Percentiles rank a stretch among this genome's conserved stretches.
phyloP scores from a whole-genome alignment of 1,140 invertebrate genomes.

The Ectropis grisescens region DNA sequence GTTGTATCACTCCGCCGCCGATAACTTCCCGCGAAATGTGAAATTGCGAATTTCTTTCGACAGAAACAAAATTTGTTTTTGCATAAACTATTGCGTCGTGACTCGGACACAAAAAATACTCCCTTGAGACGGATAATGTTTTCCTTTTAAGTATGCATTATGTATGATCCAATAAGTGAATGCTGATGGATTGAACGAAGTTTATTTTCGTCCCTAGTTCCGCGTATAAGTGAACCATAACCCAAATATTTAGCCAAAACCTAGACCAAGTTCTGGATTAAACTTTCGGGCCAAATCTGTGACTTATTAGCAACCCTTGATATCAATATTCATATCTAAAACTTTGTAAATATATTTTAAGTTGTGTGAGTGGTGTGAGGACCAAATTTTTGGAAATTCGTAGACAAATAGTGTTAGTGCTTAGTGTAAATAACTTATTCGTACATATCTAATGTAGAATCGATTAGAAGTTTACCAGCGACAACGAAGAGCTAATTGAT shows the following conservation, averaged over 20 bases:
- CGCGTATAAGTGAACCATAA: slow-evolving; percentile 14
- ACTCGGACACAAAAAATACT: too few relatives aligned
- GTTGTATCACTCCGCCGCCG: slow-evolving; percentile 24
- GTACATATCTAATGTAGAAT: slow-evolving; percentile 21
- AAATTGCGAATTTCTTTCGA: slow-evolving; percentile 22
- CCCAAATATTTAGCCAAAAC: slow-evolving; percentile 8
- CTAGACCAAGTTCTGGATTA: slow-evolving; percentile 15
- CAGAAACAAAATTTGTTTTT: neutral
- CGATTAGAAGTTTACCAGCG: slow-evolving; percentile 10
- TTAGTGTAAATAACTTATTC: slow-evolving; percentile 18
- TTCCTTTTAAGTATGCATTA: neutral
- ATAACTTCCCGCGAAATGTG: slow-evolving; percentile 25
- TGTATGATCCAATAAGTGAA: slow-evolving; percentile 19
- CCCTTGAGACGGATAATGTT: neutral
- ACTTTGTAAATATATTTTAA: slow-evolving; percentile 18
- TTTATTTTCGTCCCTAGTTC: slow-evolving; percentile 22
- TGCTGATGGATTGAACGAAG: slow-evolving; percentile 28
- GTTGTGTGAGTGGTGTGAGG: slow-evolving; percentile 24
- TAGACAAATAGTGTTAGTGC: slow-evolving; percentile 23
- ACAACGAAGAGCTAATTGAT: slow-evolving; percentile 28
- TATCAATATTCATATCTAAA: slow-evolving; percentile 27
- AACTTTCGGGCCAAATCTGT: slow-evolving; percentile 51
- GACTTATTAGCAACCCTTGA: slow-evolving; percentile 45
- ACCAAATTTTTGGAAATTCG: slow-evolving; percentile 38
- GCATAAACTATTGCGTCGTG: too few relatives aligned